phyloP scores from a whole-genome alignment of 2,888 invertebrate species.

The Scrobipalpa atriplicella region DNA sequence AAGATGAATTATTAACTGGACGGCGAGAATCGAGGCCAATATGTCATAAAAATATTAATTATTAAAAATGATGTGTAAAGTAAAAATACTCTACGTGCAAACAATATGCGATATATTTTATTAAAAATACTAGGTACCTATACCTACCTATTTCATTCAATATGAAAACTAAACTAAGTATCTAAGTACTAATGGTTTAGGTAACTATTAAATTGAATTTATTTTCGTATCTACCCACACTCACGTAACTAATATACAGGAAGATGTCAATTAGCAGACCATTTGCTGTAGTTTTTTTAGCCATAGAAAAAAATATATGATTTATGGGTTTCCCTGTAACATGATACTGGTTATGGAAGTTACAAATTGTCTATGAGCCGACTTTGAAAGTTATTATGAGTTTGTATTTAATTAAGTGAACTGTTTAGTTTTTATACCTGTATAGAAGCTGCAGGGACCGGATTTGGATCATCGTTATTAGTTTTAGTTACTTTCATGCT shows the following conservation, averaged over 20 bases:
- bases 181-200: slow-evolving; percentile 3
- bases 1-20: too few species aligned
- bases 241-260: slow-evolving; percentile 56
- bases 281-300: slow-evolving; percentile 65
- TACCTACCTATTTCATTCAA: too few species aligned
- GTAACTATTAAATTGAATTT: slow-evolving; percentile 12
- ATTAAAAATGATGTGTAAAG: too few species aligned
- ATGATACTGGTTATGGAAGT: slow-evolving; percentile 68
- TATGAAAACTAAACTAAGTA: too few species aligned
- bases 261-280: slow-evolving; percentile 80
- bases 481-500: too few species aligned
- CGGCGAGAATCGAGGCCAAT: too few species aligned
- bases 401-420: slow-evolving; percentile 14
- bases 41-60: too few species aligned
- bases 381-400: slow-evolving; percentile 7
- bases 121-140: too few species aligned
- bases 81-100: too few species aligned
- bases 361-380: slow-evolving; percentile 74
- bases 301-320: slow-evolving; percentile 68
- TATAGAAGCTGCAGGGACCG: neutral
- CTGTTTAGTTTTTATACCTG: slow-evolving; percentile 6
- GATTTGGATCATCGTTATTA: neutral
- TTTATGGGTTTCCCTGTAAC: slow-evolving; percentile 71
- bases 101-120: too few species aligned
- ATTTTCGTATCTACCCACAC: slow-evolving; percentile 28